Base-by-base conservation (phyloP, 2,888 invertebrate genomes). In the Xestia rhomboidea region DNA sequence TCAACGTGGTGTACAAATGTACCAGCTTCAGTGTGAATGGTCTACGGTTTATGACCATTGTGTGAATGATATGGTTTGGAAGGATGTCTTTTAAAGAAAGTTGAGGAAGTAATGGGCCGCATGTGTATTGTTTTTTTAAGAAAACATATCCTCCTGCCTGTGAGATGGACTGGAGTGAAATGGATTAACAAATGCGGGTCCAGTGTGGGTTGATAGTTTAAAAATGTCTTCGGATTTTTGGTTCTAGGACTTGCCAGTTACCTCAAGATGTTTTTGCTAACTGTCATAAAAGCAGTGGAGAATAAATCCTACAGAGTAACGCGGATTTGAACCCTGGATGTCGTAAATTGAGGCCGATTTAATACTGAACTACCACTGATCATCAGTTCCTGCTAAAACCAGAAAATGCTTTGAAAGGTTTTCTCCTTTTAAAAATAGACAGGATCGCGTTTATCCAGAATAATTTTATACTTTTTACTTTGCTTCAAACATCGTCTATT, bases 1-100 rank as follows among this genome's bases (percentile, higher is more conserved):
- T 79, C 74, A 77, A 18, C 38, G 51, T 57, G 34, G 30, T 64
- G 46, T 67, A 76, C 75, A 57, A 84, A 66, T 54, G 79, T 76
- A 63, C 24, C 30, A 27, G 51, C 46, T 74, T 60, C 51, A 76
- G 44, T 63, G 41, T 30, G 38, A 68, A 78, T 76, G 71, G 60
- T 75, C 30, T n/a, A 51, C 68, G 34, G 30, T 76, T 77, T 62
- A 73, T 18, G 44, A 18, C 60, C 54, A 78, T 78, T 82, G 70
- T 82, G 41, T 67, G 30, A 70, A 70, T 44, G 69, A 11, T 62
- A 60, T 64, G 60, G 63, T 6, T 72, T 67, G 66, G 62, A 76
- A 85, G 8, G 21, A 49, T 57, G n/a, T 46, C 15, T 51, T 69
- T 38, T 41, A 66, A 38, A 77, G 27, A 51, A 49, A 8, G 5